Evolutionary conservation across 1,140 invertebrate species (phyloP).

Genomic region (Heliconius hermathena): DNA sequence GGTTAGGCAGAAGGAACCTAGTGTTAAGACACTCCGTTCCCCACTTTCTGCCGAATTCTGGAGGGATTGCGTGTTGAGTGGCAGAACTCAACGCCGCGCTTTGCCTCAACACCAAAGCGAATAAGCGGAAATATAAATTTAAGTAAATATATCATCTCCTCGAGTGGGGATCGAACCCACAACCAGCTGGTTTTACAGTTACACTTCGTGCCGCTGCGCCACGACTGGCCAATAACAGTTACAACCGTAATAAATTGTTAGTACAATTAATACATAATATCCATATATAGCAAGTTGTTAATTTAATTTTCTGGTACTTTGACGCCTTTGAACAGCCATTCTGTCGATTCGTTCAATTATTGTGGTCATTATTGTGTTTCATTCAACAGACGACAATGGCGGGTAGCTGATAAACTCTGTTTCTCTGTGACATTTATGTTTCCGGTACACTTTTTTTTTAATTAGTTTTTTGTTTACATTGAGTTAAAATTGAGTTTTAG

Average conservation of each 20-base stretch:
- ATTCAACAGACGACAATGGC: conserved; percentile 14
- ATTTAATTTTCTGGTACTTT: conserved; percentile 22
- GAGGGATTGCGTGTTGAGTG: too few relatives aligned
- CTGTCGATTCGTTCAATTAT: conserved; percentile 19
- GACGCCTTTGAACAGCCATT: conserved; percentile 13
- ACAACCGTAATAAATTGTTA: neutral
- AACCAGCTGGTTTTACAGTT: too few relatives aligned
- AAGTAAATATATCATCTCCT: too few relatives aligned
- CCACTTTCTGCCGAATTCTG: too few relatives aligned
- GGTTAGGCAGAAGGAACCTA: too few relatives aligned
- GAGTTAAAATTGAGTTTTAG: neutral
- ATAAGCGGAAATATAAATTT: too few relatives aligned
- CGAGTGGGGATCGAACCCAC: too few relatives aligned
- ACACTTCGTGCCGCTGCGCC: too few relatives aligned
- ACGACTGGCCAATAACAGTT: neutral
- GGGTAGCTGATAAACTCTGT: neutral
- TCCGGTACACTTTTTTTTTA: conserved; percentile 9
- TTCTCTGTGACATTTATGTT: conserved; percentile 2
- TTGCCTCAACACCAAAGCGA: too few relatives aligned
- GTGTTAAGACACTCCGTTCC: too few relatives aligned
- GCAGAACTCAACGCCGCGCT: too few relatives aligned
- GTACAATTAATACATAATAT: neutral
- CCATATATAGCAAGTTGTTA: neutral
- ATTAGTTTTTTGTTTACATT: neutral
- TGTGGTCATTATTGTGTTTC: neutral